These are phyloP conservation scores for Camponotus floridanus DNA, from an alignment of 1,140 invertebrate genomes.

Conservation along the genomic window DNA sequence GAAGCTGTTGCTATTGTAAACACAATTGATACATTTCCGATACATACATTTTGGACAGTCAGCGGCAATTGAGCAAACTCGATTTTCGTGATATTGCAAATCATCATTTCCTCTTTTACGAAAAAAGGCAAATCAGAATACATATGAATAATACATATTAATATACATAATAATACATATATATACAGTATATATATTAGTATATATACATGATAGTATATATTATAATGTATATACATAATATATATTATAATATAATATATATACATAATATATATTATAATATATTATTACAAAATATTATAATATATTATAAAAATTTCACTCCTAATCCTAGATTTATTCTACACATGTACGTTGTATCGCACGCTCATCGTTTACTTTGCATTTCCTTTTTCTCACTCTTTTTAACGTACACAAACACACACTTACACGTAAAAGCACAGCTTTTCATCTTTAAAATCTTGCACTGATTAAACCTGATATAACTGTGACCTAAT, in stretches of 20 bases:
- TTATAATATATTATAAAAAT: conserved; percentile 37
- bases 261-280: no score
- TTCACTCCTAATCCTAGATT: conserved; percentile 24
- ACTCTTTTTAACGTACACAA: no score
- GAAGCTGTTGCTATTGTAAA: conserved; percentile 42
- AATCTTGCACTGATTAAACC: background rate
- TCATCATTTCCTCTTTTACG: background rate
- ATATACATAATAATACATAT: no score
- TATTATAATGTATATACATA: no score
- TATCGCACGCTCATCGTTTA: conserved; percentile 13
- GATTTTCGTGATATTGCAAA: conserved; percentile 30
- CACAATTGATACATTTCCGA: background rate
- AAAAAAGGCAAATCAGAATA: background rate
- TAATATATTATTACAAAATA: conserved; percentile 36
- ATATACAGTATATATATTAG: no score
- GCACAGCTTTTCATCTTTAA: background rate
- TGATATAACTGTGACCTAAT: conserved; percentile 24
- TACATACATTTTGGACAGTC: background rate
- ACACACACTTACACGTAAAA: no score
- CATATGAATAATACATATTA: conserved; percentile 11
- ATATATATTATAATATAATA: no score
- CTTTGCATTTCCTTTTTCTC: conserved; percentile 18
- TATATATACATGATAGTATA: no score
- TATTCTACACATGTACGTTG: background rate
- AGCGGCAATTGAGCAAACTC: conserved; percentile 53